Percentiles rank a stretch among this genome's conserved stretches.
phyloP scores from a whole-genome alignment of 1,140 invertebrate genomes.

The Drosophila cardini region DNA sequence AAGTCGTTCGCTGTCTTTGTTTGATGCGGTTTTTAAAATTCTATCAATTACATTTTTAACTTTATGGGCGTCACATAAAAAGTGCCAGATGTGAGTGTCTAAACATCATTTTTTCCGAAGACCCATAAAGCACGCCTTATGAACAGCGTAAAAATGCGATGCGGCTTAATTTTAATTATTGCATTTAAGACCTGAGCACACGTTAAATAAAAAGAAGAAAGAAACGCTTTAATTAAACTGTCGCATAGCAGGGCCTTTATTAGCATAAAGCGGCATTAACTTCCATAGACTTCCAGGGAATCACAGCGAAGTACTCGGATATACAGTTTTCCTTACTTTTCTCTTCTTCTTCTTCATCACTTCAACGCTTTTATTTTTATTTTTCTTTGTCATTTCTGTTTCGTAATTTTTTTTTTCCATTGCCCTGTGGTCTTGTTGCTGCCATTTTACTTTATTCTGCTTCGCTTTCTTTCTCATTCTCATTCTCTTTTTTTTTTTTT shows the following conservation, averaged over 20 bases:
- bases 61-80: slow-evolving; percentile 68
- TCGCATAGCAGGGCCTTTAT: slow-evolving; percentile 68
- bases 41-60: slow-evolving; percentile 77
- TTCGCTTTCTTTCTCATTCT: slow-evolving; percentile 28
- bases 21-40: slow-evolving; percentile 73
- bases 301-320: slow-evolving; percentile 12
- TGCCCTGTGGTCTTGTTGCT: slow-evolving; percentile 22
- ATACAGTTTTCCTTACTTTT: slow-evolving; percentile 45
- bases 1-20: slow-evolving; percentile 29
- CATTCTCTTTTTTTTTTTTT: slow-evolving; percentile 32
- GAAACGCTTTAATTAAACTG: slow-evolving; percentile 68
- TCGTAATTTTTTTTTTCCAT: slow-evolving; percentile 32
- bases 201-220: slow-evolving; percentile 13
- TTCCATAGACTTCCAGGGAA: slow-evolving; percentile 3
- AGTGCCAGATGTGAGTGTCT: slow-evolving; percentile 18
- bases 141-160: slow-evolving; percentile 38
- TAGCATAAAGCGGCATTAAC: slow-evolving; percentile 67
- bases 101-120: slow-evolving; percentile 37
- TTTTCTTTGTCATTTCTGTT: slow-evolving; percentile 11
- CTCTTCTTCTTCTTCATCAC: no score
- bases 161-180: slow-evolving; percentile 69
- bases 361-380: background rate
- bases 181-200: slow-evolving; percentile 46
- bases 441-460: slow-evolving; percentile 34
- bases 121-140: slow-evolving; percentile 58